Conservation (phyloP, 2,888 invertebrate genomes). For the Odiellus spinosus region DNA sequence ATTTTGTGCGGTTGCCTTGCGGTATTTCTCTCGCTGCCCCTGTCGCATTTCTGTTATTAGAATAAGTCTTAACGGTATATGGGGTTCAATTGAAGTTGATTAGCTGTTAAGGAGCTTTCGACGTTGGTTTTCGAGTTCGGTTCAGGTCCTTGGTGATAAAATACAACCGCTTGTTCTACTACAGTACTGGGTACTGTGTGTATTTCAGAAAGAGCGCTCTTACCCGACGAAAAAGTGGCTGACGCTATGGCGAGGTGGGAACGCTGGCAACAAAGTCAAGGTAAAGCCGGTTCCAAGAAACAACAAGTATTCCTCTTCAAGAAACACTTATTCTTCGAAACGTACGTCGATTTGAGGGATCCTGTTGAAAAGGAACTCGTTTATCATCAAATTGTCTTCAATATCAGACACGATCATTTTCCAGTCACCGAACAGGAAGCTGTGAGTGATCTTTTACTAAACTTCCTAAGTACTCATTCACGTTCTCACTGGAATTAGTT, state of each 20-base stretch:
- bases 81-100: too few relatives aligned
- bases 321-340: constrained; percentile 66
- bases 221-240: constrained; percentile 66
- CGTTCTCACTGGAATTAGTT: too few relatives aligned
- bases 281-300: constrained; percentile 14
- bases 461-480: too few relatives aligned
- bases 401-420: constrained; percentile 73
- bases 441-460: constrained; percentile 40
- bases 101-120: too few relatives aligned
- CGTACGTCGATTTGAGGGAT: constrained; percentile 58
- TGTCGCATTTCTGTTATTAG: too few relatives aligned
- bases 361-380: constrained; percentile 83
- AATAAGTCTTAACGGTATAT: too few relatives aligned
- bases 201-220: constrained; percentile 53
- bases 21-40: too few relatives aligned
- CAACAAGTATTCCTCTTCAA: constrained; percentile 41
- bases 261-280: constrained; percentile 32
- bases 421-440: constrained; percentile 89
- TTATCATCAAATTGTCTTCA: constrained; percentile 82
- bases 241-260: constrained; percentile 95
- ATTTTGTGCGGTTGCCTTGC: too few relatives aligned
- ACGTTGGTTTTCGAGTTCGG: too few relatives aligned
- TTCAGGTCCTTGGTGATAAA: too few relatives aligned
- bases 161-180: too few relatives aligned
- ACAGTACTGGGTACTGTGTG: too few relatives aligned